Conservation (phyloP, 2,888 invertebrate species). For the Tiliacea citrago region DNA sequence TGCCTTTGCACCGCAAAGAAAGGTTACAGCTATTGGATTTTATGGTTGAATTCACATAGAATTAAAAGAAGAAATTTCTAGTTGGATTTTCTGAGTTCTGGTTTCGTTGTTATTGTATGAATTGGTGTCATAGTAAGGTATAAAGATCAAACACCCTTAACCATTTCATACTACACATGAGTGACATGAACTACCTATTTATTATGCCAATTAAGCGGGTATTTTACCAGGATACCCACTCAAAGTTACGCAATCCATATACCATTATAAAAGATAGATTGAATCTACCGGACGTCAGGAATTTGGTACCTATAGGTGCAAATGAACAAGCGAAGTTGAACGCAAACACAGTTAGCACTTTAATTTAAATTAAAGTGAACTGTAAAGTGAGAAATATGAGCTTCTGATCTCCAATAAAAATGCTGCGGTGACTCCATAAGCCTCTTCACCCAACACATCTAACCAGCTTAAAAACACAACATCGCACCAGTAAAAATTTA, state of each 20-base stretch:
- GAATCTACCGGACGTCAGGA: background rate
- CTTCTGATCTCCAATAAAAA: conserved; percentile 26
- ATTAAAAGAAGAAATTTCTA: background rate
- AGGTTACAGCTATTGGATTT: conserved; percentile 26
- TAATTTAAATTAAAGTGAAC: no score
- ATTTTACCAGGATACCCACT: no score
- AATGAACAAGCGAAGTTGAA: background rate
- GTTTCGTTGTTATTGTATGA: background rate
- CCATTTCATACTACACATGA: no score
- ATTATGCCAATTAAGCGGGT: no score
- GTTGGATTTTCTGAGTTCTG: background rate
- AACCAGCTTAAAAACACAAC: conserved; percentile 34
- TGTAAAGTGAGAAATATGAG: background rate
- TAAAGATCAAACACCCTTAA: no score
- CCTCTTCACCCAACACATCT: conserved; percentile 14
- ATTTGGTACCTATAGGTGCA: background rate
- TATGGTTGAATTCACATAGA: background rate
- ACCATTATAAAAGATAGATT: background rate
- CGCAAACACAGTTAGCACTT: background rate
- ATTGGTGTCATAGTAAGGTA: background rate
- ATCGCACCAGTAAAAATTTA: conserved; percentile 73
- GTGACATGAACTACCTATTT: no score
- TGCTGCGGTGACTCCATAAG: background rate
- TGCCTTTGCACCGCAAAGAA: conserved; percentile 7
- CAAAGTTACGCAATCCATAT: background rate